Percentiles rank a stretch among this genome's conserved stretches.
Evolutionary conservation across 2,888 invertebrate species (phyloP).

Genomic region (Heterodera filipjevi): DNA sequence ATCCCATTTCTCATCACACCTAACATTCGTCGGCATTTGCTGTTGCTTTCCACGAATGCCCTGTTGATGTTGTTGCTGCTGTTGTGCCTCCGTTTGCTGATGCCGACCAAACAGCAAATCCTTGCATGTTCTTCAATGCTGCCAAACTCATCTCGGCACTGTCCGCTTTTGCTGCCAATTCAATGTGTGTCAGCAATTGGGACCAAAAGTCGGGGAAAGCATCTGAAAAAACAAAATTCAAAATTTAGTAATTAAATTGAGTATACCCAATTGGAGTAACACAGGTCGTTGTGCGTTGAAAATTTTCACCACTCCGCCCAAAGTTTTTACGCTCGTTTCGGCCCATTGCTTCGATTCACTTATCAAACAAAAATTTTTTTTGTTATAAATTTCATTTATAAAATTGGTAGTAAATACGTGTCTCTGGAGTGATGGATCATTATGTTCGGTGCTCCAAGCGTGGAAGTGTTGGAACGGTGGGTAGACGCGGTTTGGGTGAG

Average conservation of each 20-base stretch:
- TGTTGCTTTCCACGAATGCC: not conserved
- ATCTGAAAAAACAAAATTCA: conserved; percentile 68
- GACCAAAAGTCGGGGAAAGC: conserved; percentile 94
- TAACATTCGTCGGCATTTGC: not conserved
- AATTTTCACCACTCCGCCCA: conserved; percentile 65
- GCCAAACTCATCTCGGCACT: conserved; percentile 91
- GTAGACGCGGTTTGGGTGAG: conserved; percentile 55
- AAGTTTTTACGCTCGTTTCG: conserved; percentile 64
- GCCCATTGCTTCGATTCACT: conserved; percentile 54
- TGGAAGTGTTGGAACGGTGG: conserved; percentile 67
- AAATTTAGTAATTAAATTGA: not conserved
- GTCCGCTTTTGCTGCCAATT: conserved; percentile 79
- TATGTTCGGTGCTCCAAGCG: conserved; percentile 78
- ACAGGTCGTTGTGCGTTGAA: conserved; percentile 58
- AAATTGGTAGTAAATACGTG: conserved; percentile 71
- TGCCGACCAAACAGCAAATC: conserved; percentile 73
- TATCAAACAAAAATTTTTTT: too few relatives aligned
- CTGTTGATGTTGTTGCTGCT: not conserved
- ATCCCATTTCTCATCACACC: not conserved
- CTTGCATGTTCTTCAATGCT: conserved; percentile 92
- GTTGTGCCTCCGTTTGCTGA: conserved; percentile 15
- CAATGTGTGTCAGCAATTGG: conserved; percentile 87
- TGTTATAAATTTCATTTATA: conserved; percentile 56
- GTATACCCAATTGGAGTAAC: conserved; percentile 39
- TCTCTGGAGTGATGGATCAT: conserved; percentile 96